Evolutionary conservation across 1,140 invertebrate species (phyloP).

Genomic region (Teleogryllus occipitalis): DNA sequence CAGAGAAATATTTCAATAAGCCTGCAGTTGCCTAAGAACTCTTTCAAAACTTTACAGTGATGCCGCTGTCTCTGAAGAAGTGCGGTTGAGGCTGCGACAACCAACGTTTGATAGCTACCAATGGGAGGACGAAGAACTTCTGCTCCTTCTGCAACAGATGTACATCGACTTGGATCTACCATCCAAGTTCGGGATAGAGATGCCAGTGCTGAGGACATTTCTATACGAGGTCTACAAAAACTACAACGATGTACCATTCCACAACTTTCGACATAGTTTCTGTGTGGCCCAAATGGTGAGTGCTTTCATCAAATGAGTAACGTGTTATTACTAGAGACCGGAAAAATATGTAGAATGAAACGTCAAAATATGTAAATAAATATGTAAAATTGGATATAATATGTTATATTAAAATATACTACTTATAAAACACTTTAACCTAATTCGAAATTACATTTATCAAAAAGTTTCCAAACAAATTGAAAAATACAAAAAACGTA

Average conservation of each 20-base stretch:
- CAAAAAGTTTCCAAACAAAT: too few species aligned
- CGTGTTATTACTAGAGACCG: too few species aligned
- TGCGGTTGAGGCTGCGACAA: conserved; percentile 53
- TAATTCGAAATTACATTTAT: too few species aligned
- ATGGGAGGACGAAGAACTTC: conserved; percentile 74
- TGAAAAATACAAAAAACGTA: too few species aligned
- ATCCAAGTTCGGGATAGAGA: conserved; percentile 68
- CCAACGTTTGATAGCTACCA: conserved; percentile 75
- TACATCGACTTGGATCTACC: conserved; percentile 69
- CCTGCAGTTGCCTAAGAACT: too few species aligned
- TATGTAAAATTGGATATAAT: too few species aligned
- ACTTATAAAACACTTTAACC: too few species aligned
- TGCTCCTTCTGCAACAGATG: conserved; percentile 76
- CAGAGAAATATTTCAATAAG: too few species aligned
- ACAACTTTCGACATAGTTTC: conserved; percentile 84
- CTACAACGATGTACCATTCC: conserved; percentile 84
- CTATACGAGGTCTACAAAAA: conserved; percentile 76
- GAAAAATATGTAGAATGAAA: too few species aligned
- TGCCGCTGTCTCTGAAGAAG: conserved; percentile 50
- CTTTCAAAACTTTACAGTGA: conserved; percentile 41
- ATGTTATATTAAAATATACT: too few species aligned
- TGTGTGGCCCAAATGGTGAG: conserved; percentile 86
- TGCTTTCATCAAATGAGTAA: conserved; percentile 24
- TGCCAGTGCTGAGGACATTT: conserved; percentile 60
- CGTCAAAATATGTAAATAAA: too few species aligned